phyloP scores from a whole-genome alignment of 2,888 invertebrate species.

The Chrysopilus asiliformis region DNA sequence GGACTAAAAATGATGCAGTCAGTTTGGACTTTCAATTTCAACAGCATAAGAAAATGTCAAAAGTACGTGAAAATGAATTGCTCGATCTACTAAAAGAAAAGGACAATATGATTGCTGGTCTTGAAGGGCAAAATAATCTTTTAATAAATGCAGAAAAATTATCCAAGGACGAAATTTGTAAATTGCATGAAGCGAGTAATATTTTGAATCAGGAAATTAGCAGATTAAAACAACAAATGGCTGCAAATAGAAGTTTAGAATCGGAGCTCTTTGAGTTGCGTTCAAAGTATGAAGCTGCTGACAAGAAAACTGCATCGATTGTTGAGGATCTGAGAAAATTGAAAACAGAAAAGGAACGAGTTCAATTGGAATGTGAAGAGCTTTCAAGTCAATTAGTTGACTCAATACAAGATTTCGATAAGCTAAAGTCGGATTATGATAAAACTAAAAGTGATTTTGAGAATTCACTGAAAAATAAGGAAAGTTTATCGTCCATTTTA shows the following conservation, averaged over 20 bases:
- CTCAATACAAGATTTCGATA: not conserved
- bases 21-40: slow-evolving; percentile 40
- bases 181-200: no score
- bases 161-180: no score
- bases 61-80: slow-evolving; percentile 42
- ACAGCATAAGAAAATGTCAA: slow-evolving; percentile 39
- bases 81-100: slow-evolving; percentile 38
- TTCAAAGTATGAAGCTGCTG: slow-evolving; percentile 1
- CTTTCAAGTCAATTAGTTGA: not conserved
- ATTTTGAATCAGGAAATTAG: not conserved
- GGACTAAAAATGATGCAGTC: slow-evolving; percentile 22
- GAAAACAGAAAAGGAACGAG: no score
- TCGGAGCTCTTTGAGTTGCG: not conserved
- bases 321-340: not conserved
- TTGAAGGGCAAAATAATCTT: slow-evolving; percentile 18
- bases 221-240: not conserved
- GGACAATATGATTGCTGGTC: slow-evolving; percentile 18
- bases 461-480: no score
- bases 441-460: not conserved
- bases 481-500: no score
- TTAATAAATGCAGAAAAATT: no score
- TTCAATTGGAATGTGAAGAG: no score
- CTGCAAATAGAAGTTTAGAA: slow-evolving; percentile 1
- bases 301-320: slow-evolving; percentile 1
- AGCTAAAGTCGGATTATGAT: not conserved